phyloP scores from a whole-genome alignment of 2,113 vertebrate genomes.

The Mionectes macconnelli region DNA sequence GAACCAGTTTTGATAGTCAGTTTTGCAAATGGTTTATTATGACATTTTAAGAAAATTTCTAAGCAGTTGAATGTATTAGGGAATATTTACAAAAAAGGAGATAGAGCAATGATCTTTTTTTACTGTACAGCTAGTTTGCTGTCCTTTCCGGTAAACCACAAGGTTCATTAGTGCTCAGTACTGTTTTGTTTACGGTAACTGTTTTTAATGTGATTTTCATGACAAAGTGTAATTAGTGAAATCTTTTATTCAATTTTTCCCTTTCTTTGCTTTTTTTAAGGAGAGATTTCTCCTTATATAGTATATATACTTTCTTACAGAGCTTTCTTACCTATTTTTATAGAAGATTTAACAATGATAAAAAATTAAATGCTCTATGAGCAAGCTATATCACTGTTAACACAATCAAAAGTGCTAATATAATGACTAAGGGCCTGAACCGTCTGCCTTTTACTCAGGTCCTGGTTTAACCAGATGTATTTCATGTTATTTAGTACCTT shows the following conservation, averaged over 20 bases:
- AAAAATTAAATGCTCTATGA: conserved; percentile 73
- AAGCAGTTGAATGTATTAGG: conserved; percentile 40
- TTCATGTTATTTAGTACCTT: conserved; percentile 31
- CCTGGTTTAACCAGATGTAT: conserved; percentile 1
- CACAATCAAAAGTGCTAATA: conserved; percentile 60
- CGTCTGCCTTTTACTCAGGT: conserved; percentile 49
- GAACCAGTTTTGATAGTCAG: conserved; percentile 35
- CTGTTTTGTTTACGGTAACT: conserved; percentile 55
- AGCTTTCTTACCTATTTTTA: conserved; percentile 82
- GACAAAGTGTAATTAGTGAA: conserved; percentile 45
- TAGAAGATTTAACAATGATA: conserved; percentile 66
- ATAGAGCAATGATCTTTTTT: conserved; percentile 34
- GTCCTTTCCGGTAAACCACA: conserved; percentile 60
- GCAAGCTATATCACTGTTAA: conserved; percentile 66
- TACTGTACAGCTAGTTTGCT: conserved; percentile 30
- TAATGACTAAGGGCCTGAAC: conserved; percentile 41
- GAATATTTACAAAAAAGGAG: neutral
- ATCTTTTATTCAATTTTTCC: conserved; percentile 51
- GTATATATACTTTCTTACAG: conserved; percentile 75
- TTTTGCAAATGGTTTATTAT: conserved; percentile 34
- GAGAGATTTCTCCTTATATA: conserved; percentile 64
- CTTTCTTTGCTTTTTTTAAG: conserved; percentile 50
- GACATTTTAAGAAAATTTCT: conserved; percentile 30
- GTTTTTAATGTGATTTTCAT: conserved; percentile 70
- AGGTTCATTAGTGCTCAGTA: conserved; percentile 54